Conservation (phyloP, 2,888 invertebrate species). For the Zaprionus bogoriensis region DNA sequence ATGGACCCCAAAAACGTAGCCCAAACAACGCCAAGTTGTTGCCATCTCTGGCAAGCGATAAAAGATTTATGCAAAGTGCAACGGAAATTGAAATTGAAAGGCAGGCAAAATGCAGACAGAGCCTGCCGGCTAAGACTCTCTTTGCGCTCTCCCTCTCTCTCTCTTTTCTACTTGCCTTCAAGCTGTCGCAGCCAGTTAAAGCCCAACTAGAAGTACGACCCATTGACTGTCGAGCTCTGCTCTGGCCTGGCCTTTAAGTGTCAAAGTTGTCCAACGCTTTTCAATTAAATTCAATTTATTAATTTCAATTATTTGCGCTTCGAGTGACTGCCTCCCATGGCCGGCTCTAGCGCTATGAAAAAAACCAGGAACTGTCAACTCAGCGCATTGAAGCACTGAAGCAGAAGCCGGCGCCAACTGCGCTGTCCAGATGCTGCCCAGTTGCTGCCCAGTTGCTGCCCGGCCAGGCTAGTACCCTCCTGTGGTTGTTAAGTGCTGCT, state of each 20-base stretch:
- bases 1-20: conserved; percentile 9
- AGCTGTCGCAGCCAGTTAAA: conserved; percentile 11
- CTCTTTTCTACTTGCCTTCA: neutral
- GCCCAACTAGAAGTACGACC: conserved; percentile 30
- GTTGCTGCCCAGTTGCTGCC: conserved; percentile 30
- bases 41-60: conserved; percentile 44
- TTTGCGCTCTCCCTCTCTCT: neutral
- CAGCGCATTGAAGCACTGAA: conserved; percentile 29
- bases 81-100: conserved; percentile 67
- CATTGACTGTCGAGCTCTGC: conserved; percentile 48
- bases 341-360: neutral
- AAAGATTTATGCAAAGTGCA: conserved; percentile 71
- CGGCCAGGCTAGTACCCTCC: conserved; percentile 15
- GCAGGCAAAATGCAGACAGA: conserved; percentile 37
- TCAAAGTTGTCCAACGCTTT: conserved; percentile 54
- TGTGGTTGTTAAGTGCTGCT: conserved; percentile 46
- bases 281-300: conserved; percentile 76
- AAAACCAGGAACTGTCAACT: conserved; percentile 50
- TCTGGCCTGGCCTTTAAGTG: conserved; percentile 31
- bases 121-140: conserved; percentile 6
- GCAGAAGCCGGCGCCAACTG: conserved; percentile 39
- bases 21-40: conserved; percentile 33
- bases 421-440: conserved; percentile 42
- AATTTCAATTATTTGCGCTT: conserved; percentile 74
- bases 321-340: conserved; percentile 54